Conservation (phyloP, 2,797 vertebrate species). For the Cyprinella venusta region DNA sequence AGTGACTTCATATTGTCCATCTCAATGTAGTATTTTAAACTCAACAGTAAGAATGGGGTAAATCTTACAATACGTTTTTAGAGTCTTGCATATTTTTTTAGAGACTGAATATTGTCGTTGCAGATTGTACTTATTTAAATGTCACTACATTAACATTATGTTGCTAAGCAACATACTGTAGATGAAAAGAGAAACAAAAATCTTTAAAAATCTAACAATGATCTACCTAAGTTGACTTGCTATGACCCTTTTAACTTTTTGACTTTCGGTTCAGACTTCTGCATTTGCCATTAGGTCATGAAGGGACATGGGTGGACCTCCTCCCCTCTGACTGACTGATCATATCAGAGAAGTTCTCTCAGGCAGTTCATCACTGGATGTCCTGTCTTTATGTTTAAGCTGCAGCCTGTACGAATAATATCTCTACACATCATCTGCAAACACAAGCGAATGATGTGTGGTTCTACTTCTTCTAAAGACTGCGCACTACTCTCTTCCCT, state of each 20-base stretch:
- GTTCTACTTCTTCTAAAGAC: slow-evolving; percentile 6
- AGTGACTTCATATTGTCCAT: neutral
- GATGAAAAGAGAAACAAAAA: neutral
- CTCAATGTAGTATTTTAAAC: neutral
- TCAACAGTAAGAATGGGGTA: neutral
- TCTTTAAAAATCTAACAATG: neutral
- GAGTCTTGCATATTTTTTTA: neutral
- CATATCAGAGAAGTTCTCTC: neutral
- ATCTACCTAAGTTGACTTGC: neutral
- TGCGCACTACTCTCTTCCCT: neutral
- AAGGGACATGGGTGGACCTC: neutral
- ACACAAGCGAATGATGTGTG: neutral
- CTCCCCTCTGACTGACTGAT: neutral
- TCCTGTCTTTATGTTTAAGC: slow-evolving; percentile 9
- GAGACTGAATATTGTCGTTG: neutral
- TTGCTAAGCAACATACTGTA: neutral
- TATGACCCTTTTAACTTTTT: neutral
- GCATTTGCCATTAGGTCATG: slow-evolving; percentile 2
- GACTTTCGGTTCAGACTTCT: slow-evolving; percentile 21
- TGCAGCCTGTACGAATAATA: neutral
- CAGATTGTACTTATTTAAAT: neutral
- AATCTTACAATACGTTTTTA: neutral
- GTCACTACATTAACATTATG: neutral
- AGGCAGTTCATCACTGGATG: neutral
- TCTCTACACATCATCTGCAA: slow-evolving; percentile 5